Percentiles rank a stretch among this genome's conserved stretches.
Conservation (phyloP, 1,140 invertebrate genomes). For the Pristionchus pacificus region DNA sequence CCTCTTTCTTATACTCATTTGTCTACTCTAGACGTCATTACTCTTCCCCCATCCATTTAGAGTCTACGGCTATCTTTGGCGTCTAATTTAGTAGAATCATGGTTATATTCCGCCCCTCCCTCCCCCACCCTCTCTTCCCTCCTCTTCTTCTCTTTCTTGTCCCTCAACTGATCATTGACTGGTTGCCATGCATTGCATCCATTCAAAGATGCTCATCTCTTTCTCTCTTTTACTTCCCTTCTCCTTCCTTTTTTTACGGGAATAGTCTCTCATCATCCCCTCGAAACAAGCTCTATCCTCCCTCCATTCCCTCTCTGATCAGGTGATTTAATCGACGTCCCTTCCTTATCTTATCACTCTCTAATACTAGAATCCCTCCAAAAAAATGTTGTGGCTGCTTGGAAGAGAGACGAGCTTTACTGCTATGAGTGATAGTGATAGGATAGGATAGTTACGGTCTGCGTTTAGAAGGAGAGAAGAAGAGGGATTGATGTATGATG, state of each 20-base stretch:
- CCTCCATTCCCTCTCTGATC: neutral
- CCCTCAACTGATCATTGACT: constrained; percentile 11
- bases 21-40: too few species aligned
- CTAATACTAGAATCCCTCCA: neutral
- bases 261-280: neutral
- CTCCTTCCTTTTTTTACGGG: neutral
- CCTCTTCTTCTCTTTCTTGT: constrained; percentile 9
- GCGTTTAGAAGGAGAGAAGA: too few species aligned
- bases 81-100: too few species aligned
- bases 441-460: too few species aligned
- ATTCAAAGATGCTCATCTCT: neutral
- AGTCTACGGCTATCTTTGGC: too few species aligned
- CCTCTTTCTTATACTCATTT: neutral
- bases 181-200: constrained; percentile 7
- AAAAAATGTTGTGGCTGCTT: neutral
- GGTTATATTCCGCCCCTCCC: too few species aligned
- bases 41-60: too few species aligned
- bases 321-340: constrained; percentile 1
- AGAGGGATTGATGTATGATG: too few species aligned
- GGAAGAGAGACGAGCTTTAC: neutral
- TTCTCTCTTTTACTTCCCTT: neutral
- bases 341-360: neutral
- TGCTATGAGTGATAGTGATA: neutral
- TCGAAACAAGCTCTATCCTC: neutral
- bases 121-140: constrained; percentile 9